Base-by-base conservation (phyloP, 1,140 invertebrate genomes). In the Chionoecetes opilio region DNA sequence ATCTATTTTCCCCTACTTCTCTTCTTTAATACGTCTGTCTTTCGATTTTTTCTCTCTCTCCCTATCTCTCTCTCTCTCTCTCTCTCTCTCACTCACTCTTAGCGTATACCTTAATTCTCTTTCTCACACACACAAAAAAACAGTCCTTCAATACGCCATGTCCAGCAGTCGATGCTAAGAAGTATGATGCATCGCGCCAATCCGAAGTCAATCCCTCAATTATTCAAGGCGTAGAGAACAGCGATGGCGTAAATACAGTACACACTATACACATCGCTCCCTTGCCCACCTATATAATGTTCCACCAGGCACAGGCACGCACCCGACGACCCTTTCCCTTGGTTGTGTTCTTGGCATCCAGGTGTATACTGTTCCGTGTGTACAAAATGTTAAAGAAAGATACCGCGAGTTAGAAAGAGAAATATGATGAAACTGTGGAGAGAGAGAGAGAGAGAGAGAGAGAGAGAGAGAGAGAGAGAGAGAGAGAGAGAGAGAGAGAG, bases 31-130 rank as follows among this genome's bases (percentile, higher is more conserved):
- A n/a, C 86, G 21, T 37, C 8, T 37, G 21, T 32, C 21, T 37
- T n/a, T 31, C 26, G 32, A n/a, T 34, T 31, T 37, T 32, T 14
- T 17, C 32, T 21, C 5, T 3, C 32, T 6, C 32, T 35, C 86
- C n/a, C 32, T 88, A 17, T 88, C 86, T 21, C 86, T 35, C 86
- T 88, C 86, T 21, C 86, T 88, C 86, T 26, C 32, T 35, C 86
- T 88, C 86, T 35, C 86, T 88, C 86, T 32, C 86, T 88, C 86
- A 32, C 32, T 21, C 37, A 8, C 32, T 85, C n/a, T 31, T 26
- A 8, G 82, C 82, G 9, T 85, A 29, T 85, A 6, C 9, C 32
- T 26, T 8, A 8, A 5, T 85, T 26, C 9, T 26, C 26, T 26
- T 85, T 26, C 5, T 85, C 32, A 8, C 32, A 8, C 85, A 31